These are phyloP conservation scores for Triplophysa tibetana DNA, from an alignment of 2,113 vertebrate species.

Conservation along the genomic window DNA sequence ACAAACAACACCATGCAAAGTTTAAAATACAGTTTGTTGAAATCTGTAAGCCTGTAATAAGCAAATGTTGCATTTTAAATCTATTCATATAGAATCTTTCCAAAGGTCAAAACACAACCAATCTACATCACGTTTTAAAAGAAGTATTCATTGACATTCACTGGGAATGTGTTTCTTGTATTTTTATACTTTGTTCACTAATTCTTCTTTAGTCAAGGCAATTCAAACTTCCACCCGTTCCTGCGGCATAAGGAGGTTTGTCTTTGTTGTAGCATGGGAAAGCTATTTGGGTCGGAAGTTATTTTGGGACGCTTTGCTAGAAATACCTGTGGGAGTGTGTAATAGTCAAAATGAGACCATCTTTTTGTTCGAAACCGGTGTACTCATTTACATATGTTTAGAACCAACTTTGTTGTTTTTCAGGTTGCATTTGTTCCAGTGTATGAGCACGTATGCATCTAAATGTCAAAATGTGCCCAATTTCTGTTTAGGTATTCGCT, in stretches of 20 bases:
- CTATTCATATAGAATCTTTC: background rate
- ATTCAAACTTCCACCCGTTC: conserved; percentile 3
- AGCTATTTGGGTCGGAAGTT: conserved; percentile 78
- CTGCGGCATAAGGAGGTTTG: conserved; percentile 44
- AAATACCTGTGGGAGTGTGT: conserved; percentile 73
- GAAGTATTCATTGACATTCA: background rate
- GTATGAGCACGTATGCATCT: background rate
- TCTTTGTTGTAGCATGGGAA: conserved; percentile 64
- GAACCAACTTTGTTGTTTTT: background rate
- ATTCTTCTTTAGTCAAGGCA: background rate
- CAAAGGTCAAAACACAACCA: background rate
- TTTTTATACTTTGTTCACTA: background rate
- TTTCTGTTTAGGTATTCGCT: background rate
- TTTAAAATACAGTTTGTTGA: no score
- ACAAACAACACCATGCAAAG: no score
- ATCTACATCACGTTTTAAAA: background rate
- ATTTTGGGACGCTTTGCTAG: conserved; percentile 77
- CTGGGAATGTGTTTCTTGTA: background rate
- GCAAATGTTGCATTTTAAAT: background rate
- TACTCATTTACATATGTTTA: conserved; percentile 36
- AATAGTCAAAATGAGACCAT: conserved; percentile 55
- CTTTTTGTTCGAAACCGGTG: conserved; percentile 42
- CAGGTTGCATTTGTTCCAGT: background rate
- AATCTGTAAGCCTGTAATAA: background rate
- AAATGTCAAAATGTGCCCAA: background rate